Evolutionary conservation across 2,113 vertebrate genomes (phyloP), one percentile per base, ranked within the genome.

Genomic region (Syrmaticus mikado): DNA sequence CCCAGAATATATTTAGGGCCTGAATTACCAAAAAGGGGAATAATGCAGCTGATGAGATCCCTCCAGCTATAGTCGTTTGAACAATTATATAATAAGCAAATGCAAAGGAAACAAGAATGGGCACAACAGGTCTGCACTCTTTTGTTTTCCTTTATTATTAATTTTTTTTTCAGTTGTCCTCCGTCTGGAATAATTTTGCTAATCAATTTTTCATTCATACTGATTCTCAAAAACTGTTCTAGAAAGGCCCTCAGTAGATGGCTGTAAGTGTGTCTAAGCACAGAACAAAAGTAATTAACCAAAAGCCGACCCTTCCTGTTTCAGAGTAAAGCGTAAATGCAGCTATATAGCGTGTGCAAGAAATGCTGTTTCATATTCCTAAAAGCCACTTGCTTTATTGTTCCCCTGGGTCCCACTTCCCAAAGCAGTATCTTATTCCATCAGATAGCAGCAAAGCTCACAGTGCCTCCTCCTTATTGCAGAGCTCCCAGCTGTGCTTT

Each of bases 41-140:
- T 96, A 94, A 94, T 94, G 84, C 95, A 96, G 87, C 94, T 96
- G 95, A 96, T 96, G 96, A 74, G 89, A 94, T 95, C 95, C 93
- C 95, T 96, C 89, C 94, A 94, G 89, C 95, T 95, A 75, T 96
- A 97, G 93, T 95, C 89, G 93, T 94, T 96, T 97, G 96, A 97
- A 89, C 93, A 95, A 65, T 95, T 94, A 91, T 91, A 89, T 93
- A 74, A 95, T 97, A 96, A 97, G 73, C 85, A 95, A 78, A 78
- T 78, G 34, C 75, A 64, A 95, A 95, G 96, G 91, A 96, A 97
- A 94, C 95, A 92, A 96, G 91, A 94, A 85, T 94, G 93, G 94
- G 93, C 93, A 82, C 93, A 97, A 94, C 94, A 96, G 89, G 94
- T 97, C 95, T 96, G 94, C 95, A 95, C 80, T 94, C 38, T 75